These are phyloP conservation scores for Brachypodius melanocephalos DNA, from an alignment of 2,113 vertebrate genomes.

Conservation along the genomic window DNA sequence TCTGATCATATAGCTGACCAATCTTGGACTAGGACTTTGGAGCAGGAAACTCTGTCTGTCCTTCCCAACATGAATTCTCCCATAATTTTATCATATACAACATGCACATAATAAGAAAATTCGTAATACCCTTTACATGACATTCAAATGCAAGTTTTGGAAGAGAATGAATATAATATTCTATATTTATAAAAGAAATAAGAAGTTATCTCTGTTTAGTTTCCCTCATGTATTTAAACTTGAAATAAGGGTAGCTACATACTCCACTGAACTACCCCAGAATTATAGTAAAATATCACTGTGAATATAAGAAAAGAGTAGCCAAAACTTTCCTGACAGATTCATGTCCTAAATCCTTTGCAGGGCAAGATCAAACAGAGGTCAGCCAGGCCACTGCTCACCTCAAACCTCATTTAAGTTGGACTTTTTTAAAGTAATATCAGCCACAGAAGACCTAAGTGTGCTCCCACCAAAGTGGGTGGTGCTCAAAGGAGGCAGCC, in stretches of 20 bases:
- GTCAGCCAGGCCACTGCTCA: neutral
- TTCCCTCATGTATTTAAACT: neutral
- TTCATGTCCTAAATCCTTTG: neutral
- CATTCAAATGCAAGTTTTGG: neutral
- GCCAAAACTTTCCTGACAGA: neutral
- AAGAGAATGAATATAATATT: neutral
- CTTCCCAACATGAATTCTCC: neutral
- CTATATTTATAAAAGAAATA: neutral
- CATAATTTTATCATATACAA: neutral
- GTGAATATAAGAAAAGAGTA: neutral
- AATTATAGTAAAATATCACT: neutral
- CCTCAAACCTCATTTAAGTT: neutral
- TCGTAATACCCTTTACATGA: neutral
- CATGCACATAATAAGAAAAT: neutral
- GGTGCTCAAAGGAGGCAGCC: neutral
- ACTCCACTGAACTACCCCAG: neutral
- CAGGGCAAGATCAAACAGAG: neutral
- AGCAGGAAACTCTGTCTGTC: neutral
- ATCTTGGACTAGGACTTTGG: neutral
- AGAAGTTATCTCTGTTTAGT: neutral
- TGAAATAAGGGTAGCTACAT: neutral
- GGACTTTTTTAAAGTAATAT: neutral
- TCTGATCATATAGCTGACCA: neutral
- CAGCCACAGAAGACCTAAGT: neutral
- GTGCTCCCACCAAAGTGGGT: neutral